Conservation (phyloP, 2,797 vertebrate species). For the Malurus leucopterus region DNA sequence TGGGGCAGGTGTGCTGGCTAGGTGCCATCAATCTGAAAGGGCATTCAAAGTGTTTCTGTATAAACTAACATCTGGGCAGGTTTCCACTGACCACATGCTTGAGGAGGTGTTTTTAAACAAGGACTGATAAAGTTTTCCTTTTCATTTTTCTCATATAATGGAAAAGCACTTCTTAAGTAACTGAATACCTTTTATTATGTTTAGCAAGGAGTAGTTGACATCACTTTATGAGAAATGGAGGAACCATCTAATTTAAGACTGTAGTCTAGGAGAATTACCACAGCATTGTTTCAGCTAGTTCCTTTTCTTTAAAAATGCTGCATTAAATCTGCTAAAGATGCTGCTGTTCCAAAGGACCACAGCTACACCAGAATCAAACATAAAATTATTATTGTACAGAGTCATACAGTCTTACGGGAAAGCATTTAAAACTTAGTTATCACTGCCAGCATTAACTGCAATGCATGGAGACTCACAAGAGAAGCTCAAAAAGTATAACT, state of each 20-base stretch:
- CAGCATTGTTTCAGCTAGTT: neutral
- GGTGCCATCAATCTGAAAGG: neutral
- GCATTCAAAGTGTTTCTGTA: neutral
- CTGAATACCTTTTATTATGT: neutral
- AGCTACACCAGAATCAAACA: neutral
- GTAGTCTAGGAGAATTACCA: neutral
- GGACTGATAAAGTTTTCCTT: neutral
- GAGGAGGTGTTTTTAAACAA: constrained; percentile 5
- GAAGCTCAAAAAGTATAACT: neutral
- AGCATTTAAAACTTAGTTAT: neutral
- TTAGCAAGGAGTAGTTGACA: neutral
- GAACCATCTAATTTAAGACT: neutral
- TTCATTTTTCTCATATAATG: neutral
- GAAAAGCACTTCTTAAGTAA: neutral
- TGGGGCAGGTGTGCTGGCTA: neutral
- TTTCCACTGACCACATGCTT: neutral
- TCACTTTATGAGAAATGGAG: neutral
- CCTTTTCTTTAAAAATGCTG: neutral
- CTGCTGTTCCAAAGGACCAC: neutral
- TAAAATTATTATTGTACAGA: neutral
- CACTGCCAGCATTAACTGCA: neutral
- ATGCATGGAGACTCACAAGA: neutral
- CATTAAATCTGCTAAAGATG: neutral
- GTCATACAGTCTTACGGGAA: neutral
- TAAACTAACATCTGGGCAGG: neutral